Conservation (phyloP, 2,888 invertebrate genomes). For the Lasioglossum oenotherae region DNA sequence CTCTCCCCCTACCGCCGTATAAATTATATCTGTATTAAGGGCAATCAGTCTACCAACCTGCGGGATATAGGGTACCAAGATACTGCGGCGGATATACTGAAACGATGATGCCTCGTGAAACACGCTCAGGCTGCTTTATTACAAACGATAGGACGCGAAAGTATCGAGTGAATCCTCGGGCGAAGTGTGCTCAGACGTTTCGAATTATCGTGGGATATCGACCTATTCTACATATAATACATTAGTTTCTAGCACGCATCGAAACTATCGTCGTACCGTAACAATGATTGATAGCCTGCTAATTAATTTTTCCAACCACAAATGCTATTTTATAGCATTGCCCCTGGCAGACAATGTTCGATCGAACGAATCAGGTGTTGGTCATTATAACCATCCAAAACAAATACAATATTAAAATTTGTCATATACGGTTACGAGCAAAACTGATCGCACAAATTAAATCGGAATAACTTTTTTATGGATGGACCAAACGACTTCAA, state of each 20-base stretch:
- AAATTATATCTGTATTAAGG: conserved; percentile 79
- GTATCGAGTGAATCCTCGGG: conserved; percentile 25
- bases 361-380: not conserved
- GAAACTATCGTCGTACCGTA: conserved; percentile 29
- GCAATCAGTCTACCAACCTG: conserved; percentile 69
- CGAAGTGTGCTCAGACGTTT: conserved; percentile 44
- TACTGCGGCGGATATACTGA: conserved; percentile 21
- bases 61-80: conserved; percentile 37
- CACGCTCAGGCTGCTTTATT: conserved; percentile 41
- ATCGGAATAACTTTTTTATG: too few relatives aligned
- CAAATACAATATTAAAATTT: too few relatives aligned
- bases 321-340: not conserved
- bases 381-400: too few relatives aligned
- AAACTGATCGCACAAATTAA: too few relatives aligned
- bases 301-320: not conserved
- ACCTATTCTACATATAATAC: conserved; percentile 24
- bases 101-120: conserved; percentile 39
- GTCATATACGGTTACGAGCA: too few relatives aligned
- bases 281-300: conserved; percentile 48
- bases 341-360: too few relatives aligned
- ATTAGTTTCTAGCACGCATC: conserved; percentile 28
- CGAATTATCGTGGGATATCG: conserved; percentile 64
- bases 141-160: conserved; percentile 54
- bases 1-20: conserved; percentile 32
- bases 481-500: too few relatives aligned